These are phyloP conservation scores for Laticauda colubrina DNA, from an alignment of 2,113 vertebrate species.

Conservation along the genomic window DNA sequence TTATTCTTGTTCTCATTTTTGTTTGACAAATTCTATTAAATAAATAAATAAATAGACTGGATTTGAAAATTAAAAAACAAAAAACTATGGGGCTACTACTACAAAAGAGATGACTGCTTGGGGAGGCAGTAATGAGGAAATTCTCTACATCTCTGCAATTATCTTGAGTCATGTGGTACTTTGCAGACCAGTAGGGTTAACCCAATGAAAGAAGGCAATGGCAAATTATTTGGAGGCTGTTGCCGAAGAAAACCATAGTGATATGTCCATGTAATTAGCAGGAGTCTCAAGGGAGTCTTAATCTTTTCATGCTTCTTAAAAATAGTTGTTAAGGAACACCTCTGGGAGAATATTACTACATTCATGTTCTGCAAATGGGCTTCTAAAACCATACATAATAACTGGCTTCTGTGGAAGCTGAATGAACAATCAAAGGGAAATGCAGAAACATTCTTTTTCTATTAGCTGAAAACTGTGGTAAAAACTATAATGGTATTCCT, in stretches of 20 bases:
- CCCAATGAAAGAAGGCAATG: background rate
- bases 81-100: background rate
- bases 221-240: background rate
- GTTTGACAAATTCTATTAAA: too few relatives aligned
- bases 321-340: background rate
- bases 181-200: background rate
- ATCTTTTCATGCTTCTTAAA: background rate
- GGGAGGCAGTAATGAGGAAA: background rate
- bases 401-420: background rate
- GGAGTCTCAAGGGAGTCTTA: background rate
- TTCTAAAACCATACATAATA: background rate
- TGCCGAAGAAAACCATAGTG: background rate
- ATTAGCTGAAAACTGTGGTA: background rate
- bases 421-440: background rate
- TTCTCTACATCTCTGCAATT: background rate
- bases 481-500: background rate
- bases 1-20: too few relatives aligned
- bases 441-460: background rate
- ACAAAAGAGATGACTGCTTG: background rate
- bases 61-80: background rate
- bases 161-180: background rate
- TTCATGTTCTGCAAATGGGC: background rate
- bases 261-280: background rate
- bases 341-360: background rate
- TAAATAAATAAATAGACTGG: too few relatives aligned